Evolutionary conservation across 2,888 invertebrate species (phyloP), one percentile per base, ranked within the genome.

Genomic region (Eudemis profundana): DNA sequence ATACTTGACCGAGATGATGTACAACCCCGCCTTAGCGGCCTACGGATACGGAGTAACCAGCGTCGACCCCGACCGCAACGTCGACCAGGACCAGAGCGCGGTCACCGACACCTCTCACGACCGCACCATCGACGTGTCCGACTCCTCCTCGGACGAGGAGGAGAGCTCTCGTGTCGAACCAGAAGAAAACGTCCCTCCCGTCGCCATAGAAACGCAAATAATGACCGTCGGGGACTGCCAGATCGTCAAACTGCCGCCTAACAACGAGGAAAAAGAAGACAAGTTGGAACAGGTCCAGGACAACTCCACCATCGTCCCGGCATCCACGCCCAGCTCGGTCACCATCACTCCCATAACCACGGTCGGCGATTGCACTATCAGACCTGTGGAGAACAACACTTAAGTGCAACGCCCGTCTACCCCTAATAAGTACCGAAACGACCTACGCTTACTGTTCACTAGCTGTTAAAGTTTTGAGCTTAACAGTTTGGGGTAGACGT

Each of bases 221-320:
- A 88, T 92, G 89, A 92, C 90, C n/a, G 91, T 92, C 1, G 92
- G 92, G 4, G 92, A 93, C 79, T 92, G 92, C 69, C 92, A 92
- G 78, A 93, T 92, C 50, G 90, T 92, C 33, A 92, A 92, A 67
- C 84, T 92, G 3, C 90, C 90, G 14, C 81, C 87, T 5, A 79
- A 71, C 19, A 78, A 72, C 40, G 89, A 88, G 0, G 85, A 87
- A 0, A 81, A 85, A 50, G 86, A 86, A 0, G 85, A 87, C 2
- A 81, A 82, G 57, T 60, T 69, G n/a, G 84, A 84, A 4, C 78
- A 75, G 17, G 76, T 76, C 4, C 76, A 75, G 2, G 84, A 85
- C 21, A 70, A 71, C 19, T 36, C 33, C 65, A 74, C 68, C 42
- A 60, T 77, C 4, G 81, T 83, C 1, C 76, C 83, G 5, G 78